These are phyloP conservation scores for Dasypolia templi DNA, from an alignment of 2,888 invertebrate genomes.

Conservation along the genomic window DNA sequence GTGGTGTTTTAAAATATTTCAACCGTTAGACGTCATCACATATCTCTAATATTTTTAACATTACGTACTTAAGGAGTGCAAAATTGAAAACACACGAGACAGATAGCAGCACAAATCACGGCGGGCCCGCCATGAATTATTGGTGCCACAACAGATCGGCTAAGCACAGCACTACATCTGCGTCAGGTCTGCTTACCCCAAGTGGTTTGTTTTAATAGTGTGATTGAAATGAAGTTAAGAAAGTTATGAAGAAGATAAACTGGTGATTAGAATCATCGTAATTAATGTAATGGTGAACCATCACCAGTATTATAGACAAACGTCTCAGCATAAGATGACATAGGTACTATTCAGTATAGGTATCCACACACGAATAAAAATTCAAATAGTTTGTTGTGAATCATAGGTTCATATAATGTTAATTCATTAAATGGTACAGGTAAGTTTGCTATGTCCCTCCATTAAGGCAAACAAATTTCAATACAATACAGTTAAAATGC, in stretches of 20 bases:
- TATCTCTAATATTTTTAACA: background rate
- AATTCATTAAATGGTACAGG: too few relatives aligned
- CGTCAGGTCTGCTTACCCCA: constrained; percentile 6
- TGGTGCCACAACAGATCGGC: constrained; percentile 39
- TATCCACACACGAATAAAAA: background rate
- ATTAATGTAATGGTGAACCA: too few relatives aligned
- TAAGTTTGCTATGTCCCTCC: too few relatives aligned
- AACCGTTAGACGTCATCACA: background rate
- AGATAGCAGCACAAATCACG: constrained; percentile 46
- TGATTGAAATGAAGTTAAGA: background rate
- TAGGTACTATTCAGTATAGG: background rate
- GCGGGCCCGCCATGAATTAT: constrained; percentile 45
- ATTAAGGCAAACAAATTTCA: too few relatives aligned
- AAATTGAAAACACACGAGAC: constrained; percentile 12
- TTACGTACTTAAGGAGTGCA: too few relatives aligned
- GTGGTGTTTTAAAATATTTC: constrained; percentile 52
- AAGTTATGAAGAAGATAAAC: background rate
- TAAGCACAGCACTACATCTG: constrained; percentile 17
- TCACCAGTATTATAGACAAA: background rate
- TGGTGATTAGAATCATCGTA: background rate
- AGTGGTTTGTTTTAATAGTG: background rate
- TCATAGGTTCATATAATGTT: too few relatives aligned
- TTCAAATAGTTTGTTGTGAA: too few relatives aligned
- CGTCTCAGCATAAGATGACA: background rate
- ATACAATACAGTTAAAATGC: too few relatives aligned